Evolutionary conservation across 2,888 invertebrate species (phyloP).

Genomic region (Tenthredo amoena): DNA sequence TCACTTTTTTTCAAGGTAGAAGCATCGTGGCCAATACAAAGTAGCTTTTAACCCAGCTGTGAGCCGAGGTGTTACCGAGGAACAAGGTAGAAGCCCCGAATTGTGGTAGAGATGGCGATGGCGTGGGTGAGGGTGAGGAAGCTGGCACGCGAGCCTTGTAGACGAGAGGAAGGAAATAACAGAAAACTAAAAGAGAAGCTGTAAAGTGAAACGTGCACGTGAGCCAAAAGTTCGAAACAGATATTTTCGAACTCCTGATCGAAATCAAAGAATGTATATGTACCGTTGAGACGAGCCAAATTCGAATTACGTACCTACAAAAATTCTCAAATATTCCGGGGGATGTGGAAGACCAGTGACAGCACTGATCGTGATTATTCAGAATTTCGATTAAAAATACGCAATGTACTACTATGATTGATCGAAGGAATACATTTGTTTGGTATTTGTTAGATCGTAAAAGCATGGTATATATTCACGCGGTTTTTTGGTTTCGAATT

Average conservation of each 20-base stretch:
- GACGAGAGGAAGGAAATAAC: slow-evolving; percentile 5
- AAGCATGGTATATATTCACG: background rate
- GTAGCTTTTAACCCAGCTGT: slow-evolving; percentile 48
- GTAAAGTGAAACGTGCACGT: slow-evolving; percentile 41
- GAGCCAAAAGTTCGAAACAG: slow-evolving; percentile 31
- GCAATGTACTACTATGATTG: background rate
- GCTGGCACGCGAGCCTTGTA: slow-evolving; percentile 41
- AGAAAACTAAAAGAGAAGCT: slow-evolving; percentile 34
- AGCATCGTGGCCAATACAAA: slow-evolving; percentile 48
- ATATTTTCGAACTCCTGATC: slow-evolving; percentile 12
- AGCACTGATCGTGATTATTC: background rate
- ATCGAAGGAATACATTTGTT: background rate
- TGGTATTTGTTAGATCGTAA: background rate
- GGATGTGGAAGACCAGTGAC: background rate
- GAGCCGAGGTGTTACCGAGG: slow-evolving; percentile 45
- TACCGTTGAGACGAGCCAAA: background rate
- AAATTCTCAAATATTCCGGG: background rate
- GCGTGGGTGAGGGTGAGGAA: slow-evolving; percentile 21
- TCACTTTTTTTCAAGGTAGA: slow-evolving; percentile 42
- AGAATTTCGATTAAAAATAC: background rate
- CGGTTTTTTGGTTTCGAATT: no score
- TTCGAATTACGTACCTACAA: background rate
- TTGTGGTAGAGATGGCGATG: slow-evolving; percentile 1
- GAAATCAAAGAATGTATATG: background rate
- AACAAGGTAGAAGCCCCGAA: slow-evolving; percentile 32